Percentiles rank a stretch among this genome's conserved stretches.
These are phyloP conservation scores for Heliopora coerulea DNA, from an alignment of 92 coral and sea anemone species.

Conservation along the genomic window DNA sequence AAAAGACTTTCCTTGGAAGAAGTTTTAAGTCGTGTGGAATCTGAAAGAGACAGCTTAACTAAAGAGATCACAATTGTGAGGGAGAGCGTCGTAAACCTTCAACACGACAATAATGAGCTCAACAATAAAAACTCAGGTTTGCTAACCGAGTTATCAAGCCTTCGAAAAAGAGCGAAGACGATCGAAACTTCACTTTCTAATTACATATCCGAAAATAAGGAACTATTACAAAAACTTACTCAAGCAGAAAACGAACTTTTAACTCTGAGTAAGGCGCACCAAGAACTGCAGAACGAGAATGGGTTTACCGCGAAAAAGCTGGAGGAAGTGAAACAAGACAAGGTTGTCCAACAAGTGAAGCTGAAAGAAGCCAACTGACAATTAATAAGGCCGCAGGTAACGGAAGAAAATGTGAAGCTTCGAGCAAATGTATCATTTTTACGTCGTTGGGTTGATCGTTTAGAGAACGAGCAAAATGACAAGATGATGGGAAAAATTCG, in stretches of 20 bases:
- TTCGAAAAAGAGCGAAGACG: conserved; percentile 1
- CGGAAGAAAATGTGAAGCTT: neutral
- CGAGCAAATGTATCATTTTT: neutral
- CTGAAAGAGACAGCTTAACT: conserved; percentile 2
- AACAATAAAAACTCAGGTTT: conserved; percentile 5
- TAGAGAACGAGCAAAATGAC: neutral
- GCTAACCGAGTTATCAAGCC: neutral
- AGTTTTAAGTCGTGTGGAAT: neutral
- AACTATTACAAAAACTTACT: neutral
- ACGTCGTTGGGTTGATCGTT: neutral
- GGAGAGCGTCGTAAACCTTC: neutral
- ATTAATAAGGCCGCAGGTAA: neutral
- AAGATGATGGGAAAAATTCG: neutral
- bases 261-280: neutral
- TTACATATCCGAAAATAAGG: neutral
- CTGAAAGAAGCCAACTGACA: conserved; percentile 18
- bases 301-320: neutral
- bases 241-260: neutral
- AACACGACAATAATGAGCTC: conserved; percentile 5
- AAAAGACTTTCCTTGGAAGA: conserved; percentile 17
- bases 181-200: neutral
- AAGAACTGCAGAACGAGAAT: neutral
- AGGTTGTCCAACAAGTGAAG: neutral
- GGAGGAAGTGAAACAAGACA: neutral
- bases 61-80: conserved; percentile 5